A percentile compares a stretch with the other conserved stretches of the same genome.
Conservation (phyloP, 2,888 invertebrate species). For the Synergus itoensis region DNA sequence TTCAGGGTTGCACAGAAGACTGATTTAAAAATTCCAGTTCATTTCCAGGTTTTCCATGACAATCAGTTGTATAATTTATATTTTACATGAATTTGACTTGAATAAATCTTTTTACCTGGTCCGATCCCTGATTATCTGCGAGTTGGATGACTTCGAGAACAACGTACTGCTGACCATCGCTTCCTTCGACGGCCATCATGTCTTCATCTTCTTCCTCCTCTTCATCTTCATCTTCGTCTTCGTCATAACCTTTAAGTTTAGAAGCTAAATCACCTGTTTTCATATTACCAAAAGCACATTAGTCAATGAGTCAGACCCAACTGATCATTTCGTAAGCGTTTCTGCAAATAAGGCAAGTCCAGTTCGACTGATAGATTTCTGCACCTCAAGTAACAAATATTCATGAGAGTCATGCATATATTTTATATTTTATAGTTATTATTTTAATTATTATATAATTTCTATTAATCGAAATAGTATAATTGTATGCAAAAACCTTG, state of each 20-base stretch:
- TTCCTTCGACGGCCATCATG: conserved; percentile 84
- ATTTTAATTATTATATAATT: not conserved
- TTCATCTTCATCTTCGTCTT: conserved; percentile 77
- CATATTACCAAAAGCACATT: conserved; percentile 63
- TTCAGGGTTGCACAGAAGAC: no score
- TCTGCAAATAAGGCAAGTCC: conserved; percentile 44
- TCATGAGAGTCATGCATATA: no score
- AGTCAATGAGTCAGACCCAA: conserved; percentile 72
- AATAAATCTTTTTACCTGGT: conserved; percentile 77
- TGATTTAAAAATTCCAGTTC: no score
- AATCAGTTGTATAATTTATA: not conserved
- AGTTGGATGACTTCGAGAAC: conserved; percentile 94
- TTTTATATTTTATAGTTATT: conserved; percentile 4
- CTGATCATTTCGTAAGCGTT: conserved; percentile 73
- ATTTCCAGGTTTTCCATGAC: no score
- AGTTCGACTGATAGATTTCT: not conserved
- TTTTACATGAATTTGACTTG: conserved; percentile 17
- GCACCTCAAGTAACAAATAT: not conserved
- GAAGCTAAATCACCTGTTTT: conserved; percentile 63
- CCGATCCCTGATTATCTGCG: conserved; percentile 84
- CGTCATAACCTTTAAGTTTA: conserved; percentile 77
- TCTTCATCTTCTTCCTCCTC: conserved; percentile 80
- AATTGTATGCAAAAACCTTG: not conserved
- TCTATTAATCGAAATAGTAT: conserved; percentile 19
- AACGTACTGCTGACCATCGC: conserved; percentile 91